A percentile compares a stretch with the other conserved stretches of the same genome.
Evolutionary conservation across 1,140 invertebrate genomes (phyloP).

Genomic region (Pachyrhynchus sulphureomaculatus): DNA sequence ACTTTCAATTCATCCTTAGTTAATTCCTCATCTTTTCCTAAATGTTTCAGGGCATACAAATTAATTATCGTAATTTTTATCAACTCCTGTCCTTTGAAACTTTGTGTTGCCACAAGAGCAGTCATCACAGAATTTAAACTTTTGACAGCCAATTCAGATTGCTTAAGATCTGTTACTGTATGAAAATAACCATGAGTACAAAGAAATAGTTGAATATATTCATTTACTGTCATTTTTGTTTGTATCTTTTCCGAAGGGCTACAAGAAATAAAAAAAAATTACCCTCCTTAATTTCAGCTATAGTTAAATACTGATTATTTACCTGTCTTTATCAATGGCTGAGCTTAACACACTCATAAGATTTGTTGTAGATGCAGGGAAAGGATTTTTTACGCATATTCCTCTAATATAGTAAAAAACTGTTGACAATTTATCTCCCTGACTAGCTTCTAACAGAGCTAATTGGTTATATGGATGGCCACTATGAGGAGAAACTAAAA

Average conservation of each 20-base stretch:
- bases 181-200: conserved; percentile 66
- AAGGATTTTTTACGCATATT: conserved; percentile 77
- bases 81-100: conserved; percentile 72
- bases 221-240: conserved; percentile 64
- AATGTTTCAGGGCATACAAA: conserved; percentile 70
- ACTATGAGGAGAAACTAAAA: conserved; percentile 75
- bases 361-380: conserved; percentile 80
- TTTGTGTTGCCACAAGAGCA: conserved; percentile 74
- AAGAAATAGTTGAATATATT: conserved; percentile 70
- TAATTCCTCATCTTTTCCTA: conserved; percentile 56
- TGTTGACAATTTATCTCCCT: conserved; percentile 77
- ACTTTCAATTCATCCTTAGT: conserved; percentile 58
- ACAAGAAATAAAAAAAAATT: conserved; percentile 35
- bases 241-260: conserved; percentile 57
- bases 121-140: conserved; percentile 69
- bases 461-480: conserved; percentile 89
- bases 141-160: conserved; percentile 61
- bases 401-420: conserved; percentile 83
- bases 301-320: too few species aligned
- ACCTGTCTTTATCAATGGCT: conserved; percentile 54
- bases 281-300: too few species aligned
- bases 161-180: conserved; percentile 59
- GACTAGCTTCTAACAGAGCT: conserved; percentile 75
- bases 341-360: conserved; percentile 66
- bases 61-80: conserved; percentile 75